Evolutionary conservation across 2,888 invertebrate genomes (phyloP).

Genomic region (Campoplex nolae): DNA sequence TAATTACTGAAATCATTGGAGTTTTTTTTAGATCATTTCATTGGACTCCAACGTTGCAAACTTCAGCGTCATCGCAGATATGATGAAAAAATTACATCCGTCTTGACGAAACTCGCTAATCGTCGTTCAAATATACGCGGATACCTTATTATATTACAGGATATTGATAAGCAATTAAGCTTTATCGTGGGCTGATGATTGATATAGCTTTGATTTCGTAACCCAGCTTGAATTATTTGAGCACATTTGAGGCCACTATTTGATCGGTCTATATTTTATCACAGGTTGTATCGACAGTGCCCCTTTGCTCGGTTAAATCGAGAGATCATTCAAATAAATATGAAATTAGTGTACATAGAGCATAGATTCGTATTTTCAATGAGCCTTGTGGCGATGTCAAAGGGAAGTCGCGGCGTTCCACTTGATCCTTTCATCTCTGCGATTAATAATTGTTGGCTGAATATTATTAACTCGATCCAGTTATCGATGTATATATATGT

Average conservation of each 20-base stretch:
- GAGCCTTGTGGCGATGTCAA: not conserved
- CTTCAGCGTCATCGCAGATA: no score
- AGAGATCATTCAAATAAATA: not conserved
- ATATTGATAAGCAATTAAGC: not conserved
- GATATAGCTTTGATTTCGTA: not conserved
- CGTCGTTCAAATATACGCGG: not conserved
- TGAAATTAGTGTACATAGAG: not conserved
- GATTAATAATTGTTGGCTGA: no score
- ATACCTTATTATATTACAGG: not conserved
- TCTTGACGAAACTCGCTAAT: not conserved
- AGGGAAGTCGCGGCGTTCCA: not conserved
- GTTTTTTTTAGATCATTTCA: no score
- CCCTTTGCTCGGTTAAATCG: not conserved
- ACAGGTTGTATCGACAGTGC: not conserved
- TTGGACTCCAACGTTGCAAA: no score
- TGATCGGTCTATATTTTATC: not conserved
- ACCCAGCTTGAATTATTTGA: not conserved
- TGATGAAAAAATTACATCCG: not conserved
- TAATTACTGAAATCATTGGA: no score
- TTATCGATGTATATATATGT: not conserved
- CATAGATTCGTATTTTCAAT: not conserved
- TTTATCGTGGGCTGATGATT: not conserved
- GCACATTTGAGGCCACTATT: not conserved
- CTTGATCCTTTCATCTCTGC: conserved; percentile 11
- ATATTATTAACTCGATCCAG: conserved; percentile 14